Conservation (phyloP, 2,113 vertebrate species). For the Opisthocomus hoazin region DNA sequence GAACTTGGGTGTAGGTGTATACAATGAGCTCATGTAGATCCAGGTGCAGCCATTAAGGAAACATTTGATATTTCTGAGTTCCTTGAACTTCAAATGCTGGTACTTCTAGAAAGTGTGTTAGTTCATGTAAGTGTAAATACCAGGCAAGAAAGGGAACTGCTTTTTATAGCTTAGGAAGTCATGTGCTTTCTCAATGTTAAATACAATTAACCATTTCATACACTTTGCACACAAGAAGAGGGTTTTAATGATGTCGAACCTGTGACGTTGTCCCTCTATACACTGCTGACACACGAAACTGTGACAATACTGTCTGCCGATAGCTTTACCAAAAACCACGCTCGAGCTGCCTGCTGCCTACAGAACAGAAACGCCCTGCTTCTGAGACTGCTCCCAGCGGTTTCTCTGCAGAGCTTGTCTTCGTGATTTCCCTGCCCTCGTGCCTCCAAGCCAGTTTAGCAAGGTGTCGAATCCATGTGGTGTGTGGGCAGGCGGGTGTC, state of each 20-base stretch:
- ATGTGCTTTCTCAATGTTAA: background rate
- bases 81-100: background rate
- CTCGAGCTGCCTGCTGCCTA: background rate
- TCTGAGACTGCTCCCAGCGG: background rate
- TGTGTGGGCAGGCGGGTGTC: background rate
- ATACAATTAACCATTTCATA: background rate
- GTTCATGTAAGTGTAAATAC: background rate
- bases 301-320: background rate
- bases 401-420: background rate
- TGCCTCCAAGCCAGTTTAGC: background rate
- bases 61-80: background rate
- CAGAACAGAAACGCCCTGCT: background rate
- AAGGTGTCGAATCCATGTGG: background rate
- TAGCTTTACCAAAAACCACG: background rate
- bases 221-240: background rate
- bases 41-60: conserved; percentile 59
- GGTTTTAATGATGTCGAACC: background rate
- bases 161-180: background rate
- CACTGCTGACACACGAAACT: background rate
- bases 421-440: background rate
- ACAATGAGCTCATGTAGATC: conserved; percentile 29
- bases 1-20: conserved; percentile 13
- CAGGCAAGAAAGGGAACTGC: background rate
- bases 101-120: background rate
- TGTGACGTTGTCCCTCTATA: background rate